These are phyloP conservation scores for Damaliscus lunatus DNA, from an alignment of 2,113 vertebrate species.

Conservation along the genomic window DNA sequence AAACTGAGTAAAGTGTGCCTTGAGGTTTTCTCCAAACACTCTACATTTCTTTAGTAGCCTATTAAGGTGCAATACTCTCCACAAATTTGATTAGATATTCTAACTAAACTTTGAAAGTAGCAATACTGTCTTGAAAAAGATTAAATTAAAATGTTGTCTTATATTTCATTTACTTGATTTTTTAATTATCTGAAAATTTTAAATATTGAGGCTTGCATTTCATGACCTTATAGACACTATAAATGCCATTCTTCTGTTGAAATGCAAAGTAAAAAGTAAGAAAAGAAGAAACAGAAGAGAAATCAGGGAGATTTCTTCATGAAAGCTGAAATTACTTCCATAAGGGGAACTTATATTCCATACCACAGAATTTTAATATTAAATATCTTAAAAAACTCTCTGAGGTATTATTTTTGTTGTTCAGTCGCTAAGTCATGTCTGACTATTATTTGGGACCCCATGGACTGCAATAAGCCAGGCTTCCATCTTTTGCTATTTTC, in stretches of 20 bases:
- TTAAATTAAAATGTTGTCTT: background rate
- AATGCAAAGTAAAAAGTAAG: background rate
- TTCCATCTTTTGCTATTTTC: background rate
- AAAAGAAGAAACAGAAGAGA: background rate
- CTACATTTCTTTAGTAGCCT: background rate
- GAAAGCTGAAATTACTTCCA: background rate
- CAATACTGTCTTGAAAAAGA: background rate
- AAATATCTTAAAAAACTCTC: background rate
- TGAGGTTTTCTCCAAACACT: background rate
- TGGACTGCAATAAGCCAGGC: background rate
- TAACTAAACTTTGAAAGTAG: background rate
- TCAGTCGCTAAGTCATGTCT: background rate
- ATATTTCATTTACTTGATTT: background rate
- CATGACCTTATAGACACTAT: background rate
- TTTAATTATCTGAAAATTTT: background rate
- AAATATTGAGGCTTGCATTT: background rate
- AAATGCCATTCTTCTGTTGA: background rate
- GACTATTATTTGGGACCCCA: background rate
- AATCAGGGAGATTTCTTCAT: background rate
- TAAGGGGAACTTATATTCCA: background rate
- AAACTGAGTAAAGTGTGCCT: background rate
- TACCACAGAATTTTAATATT: background rate
- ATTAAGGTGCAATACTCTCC: background rate
- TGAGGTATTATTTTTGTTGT: background rate
- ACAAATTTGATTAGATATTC: background rate